Conservation (phyloP, 2,888 invertebrate species). For the Drosophila macrospina region DNA sequence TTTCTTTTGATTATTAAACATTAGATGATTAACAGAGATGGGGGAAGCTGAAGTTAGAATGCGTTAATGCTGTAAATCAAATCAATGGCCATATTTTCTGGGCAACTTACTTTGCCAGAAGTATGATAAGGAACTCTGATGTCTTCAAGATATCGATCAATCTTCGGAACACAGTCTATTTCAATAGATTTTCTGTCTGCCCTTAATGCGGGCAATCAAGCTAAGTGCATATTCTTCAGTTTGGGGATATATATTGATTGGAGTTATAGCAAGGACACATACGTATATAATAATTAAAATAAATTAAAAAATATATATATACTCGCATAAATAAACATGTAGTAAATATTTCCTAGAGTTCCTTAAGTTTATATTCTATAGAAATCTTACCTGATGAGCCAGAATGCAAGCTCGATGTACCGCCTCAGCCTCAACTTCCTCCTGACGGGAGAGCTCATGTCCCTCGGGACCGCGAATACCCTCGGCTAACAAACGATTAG, state of each 20-base stretch:
- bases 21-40: slow-evolving; percentile 2
- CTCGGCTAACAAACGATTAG: slow-evolving; percentile 91
- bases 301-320: neutral
- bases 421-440: slow-evolving; percentile 99
- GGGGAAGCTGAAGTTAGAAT: slow-evolving; percentile 11
- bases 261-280: neutral
- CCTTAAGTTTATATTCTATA: neutral
- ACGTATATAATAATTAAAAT: neutral
- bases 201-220: neutral
- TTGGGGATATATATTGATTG: neutral
- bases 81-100: slow-evolving; percentile 28
- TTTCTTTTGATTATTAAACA: neutral
- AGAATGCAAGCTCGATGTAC: slow-evolving; percentile 97
- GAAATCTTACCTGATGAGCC: slow-evolving; percentile 92
- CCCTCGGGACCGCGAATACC: slow-evolving; percentile 98
- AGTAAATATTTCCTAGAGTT: neutral
- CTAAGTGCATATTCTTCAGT: slow-evolving; percentile 2
- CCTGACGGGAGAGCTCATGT: slow-evolving; percentile 96
- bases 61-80: slow-evolving; percentile 10
- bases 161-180: slow-evolving; percentile 88
- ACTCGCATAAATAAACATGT: neutral
- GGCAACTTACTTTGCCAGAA: slow-evolving; percentile 92
- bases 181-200: slow-evolving; percentile 89
- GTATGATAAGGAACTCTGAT: slow-evolving; percentile 92
- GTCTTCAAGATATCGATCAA: slow-evolving; percentile 87